Conservation (phyloP, 2,113 vertebrate species). For the Callocephalon fimbriatum region DNA sequence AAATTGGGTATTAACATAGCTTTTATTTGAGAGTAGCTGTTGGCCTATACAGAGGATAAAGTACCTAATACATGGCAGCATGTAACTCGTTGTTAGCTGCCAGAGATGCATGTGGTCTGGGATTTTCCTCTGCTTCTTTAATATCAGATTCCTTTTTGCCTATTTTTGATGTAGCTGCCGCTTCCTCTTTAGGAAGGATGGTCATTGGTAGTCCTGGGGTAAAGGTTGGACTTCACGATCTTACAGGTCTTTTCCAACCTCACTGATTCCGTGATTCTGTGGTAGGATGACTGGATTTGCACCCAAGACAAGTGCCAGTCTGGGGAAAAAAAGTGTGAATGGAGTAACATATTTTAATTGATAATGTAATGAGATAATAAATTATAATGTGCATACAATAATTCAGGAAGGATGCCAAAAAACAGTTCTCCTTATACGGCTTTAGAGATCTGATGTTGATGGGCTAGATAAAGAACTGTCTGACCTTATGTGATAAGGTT, state of each 20-base stretch:
- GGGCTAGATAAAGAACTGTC: neutral
- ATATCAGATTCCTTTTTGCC: neutral
- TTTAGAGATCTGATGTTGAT: neutral
- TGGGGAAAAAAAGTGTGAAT: rapidly evolving
- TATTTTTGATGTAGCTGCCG: neutral
- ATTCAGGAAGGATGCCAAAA: neutral
- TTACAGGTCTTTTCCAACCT: neutral
- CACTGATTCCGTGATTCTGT: neutral
- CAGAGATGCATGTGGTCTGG: too few relatives aligned
- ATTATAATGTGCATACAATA: neutral
- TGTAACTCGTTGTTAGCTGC: neutral
- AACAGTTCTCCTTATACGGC: rapidly evolving
- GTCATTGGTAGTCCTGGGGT: neutral
- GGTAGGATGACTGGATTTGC: neutral
- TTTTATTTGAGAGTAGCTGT: neutral
- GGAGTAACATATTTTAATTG: neutral
- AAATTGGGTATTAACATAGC: neutral
- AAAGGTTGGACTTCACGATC: neutral
- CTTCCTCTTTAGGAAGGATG: neutral
- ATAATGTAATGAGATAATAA: neutral
- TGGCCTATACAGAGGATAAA: neutral
- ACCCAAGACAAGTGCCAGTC: neutral
- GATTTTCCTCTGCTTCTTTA: neutral
- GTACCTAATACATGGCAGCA: neutral
- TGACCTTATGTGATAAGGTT: neutral